phyloP scores from a whole-genome alignment of 2,113 vertebrate species.

The Gobius niger region DNA sequence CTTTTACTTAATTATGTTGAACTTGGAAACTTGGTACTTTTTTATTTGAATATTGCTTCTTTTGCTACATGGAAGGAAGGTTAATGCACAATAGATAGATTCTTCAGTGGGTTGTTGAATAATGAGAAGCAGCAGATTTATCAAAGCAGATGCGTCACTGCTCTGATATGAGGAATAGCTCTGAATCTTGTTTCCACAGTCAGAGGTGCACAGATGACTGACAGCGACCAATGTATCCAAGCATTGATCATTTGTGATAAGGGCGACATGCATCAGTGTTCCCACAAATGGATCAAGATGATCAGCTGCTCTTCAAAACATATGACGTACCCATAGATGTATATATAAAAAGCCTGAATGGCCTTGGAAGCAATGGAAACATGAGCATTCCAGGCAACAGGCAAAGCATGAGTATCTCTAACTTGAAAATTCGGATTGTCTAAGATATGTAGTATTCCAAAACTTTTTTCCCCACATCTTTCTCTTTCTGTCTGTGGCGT shows the following conservation, averaged over 20 bases:
- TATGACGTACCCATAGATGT: background rate
- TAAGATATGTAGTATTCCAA: no score
- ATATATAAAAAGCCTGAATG: no score
- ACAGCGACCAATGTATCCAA: conserved; percentile 11
- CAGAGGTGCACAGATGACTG: conserved; percentile 19
- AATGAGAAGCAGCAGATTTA: background rate
- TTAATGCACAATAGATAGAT: background rate
- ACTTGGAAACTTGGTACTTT: background rate
- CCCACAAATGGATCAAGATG: conserved; percentile 16
- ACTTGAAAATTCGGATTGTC: no score
- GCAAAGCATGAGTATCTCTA: no score
- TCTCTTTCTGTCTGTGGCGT: no score
- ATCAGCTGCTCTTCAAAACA: conserved; percentile 1
- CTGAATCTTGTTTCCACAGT: background rate
- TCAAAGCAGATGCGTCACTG: conserved; percentile 5
- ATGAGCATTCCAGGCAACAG: no score
- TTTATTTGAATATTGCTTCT: background rate
- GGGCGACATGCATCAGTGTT: conserved; percentile 12
- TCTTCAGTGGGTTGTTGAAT: background rate
- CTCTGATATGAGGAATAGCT: background rate
- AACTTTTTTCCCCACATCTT: no score
- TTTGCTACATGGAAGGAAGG: background rate
- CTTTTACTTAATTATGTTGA: no score
- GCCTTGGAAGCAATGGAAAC: no score
- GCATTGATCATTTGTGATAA: conserved; percentile 14